A percentile compares a stretch with the other conserved stretches of the same genome.
Conservation (phyloP, 2,797 vertebrate species). For the Melanotaenia maccullochi region DNA sequence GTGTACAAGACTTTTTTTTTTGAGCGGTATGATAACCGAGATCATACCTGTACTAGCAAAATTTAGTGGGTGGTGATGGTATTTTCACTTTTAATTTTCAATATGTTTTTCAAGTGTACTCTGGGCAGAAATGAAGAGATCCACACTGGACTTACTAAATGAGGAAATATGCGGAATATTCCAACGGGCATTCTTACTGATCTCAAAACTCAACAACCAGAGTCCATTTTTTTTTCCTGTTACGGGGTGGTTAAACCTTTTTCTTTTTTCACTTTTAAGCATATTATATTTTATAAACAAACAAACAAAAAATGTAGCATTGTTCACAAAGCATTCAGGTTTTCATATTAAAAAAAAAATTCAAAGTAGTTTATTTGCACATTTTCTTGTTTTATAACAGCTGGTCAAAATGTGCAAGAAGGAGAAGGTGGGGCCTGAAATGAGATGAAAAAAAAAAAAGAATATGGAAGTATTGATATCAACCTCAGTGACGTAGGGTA, state of each 20-base stretch:
- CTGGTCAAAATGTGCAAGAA: slow-evolving; percentile 74
- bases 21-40: slow-evolving; percentile 48
- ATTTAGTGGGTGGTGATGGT: slow-evolving; percentile 68
- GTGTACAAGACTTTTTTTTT: slow-evolving; percentile 51
- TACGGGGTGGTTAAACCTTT: slow-evolving; percentile 73
- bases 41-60: slow-evolving; percentile 73
- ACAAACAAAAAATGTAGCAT: slow-evolving; percentile 89
- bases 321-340: slow-evolving; percentile 92
- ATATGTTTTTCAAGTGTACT: slow-evolving; percentile 59
- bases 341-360: slow-evolving; percentile 79
- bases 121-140: slow-evolving; percentile 76
- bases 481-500: slow-evolving; percentile 79
- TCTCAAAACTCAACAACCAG: slow-evolving; percentile 77
- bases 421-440: slow-evolving; percentile 66
- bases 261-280: slow-evolving; percentile 81
- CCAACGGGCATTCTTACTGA: slow-evolving; percentile 83
- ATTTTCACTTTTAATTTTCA: slow-evolving; percentile 23
- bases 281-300: slow-evolving; percentile 82
- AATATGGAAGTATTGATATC: slow-evolving; percentile 77
- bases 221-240: slow-evolving; percentile 77
- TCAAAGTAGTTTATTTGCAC: slow-evolving; percentile 85
- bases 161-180: slow-evolving; percentile 70
- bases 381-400: slow-evolving; percentile 81
- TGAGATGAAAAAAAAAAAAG: slow-evolving; percentile 23
- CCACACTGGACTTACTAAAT: slow-evolving; percentile 74